Evolutionary conservation across 2,113 vertebrate genomes (phyloP), one percentile per base, ranked within the genome.

Genomic region (Struthidea cinerea): DNA sequence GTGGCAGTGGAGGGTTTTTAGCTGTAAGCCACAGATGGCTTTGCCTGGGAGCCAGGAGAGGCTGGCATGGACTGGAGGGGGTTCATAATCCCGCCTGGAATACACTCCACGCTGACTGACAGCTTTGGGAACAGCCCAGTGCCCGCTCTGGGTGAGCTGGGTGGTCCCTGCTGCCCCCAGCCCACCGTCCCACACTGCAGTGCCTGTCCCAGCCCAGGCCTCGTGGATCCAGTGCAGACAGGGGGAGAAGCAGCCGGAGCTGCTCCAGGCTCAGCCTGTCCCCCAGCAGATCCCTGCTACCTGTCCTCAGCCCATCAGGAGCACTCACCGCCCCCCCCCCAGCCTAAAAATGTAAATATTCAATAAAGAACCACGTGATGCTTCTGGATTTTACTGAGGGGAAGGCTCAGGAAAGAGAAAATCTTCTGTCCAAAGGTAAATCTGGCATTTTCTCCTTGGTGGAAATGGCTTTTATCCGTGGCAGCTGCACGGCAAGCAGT

Each of bases 11-110:
- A 65, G 74, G 44, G 35, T 2, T 80, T 93, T 92, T 33, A 84
- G 74, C 92, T 7, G 6, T 73, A 86, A 95, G 46, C 55, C 1
- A 2, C 93, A 94, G 93, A 96, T 92, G 94, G 81, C 64, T 95
- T 55, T 93, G 76, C 74, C 79, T 56, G 65, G 1, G 5, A 67
- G 80, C 27, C 64, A 65, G 56, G 20, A 49, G 63, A 79, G 47
- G 35, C 50, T 93, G 74, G 32, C 4, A 0, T 30, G 74, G 68
- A 4, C n/a, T 69, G 81, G 57, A 35, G 8, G 4, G 81, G 30
- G 28, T 37, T 80, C 3, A 0, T 30, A 20, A 53, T 85, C 57
- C 78, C 32, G 3, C 68, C 64, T 42, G 63, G 42, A 28, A 4
- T 5, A 39, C 3, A 1, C 60, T 23, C 55, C 0, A 6, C 30